A percentile compares a stretch with the other conserved stretches of the same genome.
phyloP scores from a whole-genome alignment of 2,113 vertebrate species.

The Bubo scandiacus region DNA sequence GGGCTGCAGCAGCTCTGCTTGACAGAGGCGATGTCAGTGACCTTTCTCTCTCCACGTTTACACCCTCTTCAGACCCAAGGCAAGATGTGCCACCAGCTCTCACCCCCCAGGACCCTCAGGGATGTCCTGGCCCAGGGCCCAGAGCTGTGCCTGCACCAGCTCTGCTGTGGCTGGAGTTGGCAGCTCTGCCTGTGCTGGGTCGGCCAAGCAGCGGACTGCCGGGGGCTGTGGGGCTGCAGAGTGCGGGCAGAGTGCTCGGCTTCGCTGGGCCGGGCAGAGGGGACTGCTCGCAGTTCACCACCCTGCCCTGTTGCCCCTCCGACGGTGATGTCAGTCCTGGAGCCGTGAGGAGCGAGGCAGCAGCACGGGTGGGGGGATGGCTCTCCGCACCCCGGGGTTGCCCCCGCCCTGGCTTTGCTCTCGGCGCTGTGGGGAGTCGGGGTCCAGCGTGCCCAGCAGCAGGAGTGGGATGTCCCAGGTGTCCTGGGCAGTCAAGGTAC shows the following conservation, averaged over 20 bases:
- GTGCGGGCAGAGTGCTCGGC: not conserved
- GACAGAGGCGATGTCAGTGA: not conserved
- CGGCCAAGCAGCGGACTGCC: no score
- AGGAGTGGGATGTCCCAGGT: not conserved
- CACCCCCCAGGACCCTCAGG: not conserved
- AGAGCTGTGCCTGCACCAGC: not conserved
- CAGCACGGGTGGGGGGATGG: not conserved
- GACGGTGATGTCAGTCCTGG: not conserved
- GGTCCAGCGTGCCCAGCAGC: not conserved
- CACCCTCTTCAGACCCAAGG: not conserved
- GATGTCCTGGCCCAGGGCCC: not conserved
- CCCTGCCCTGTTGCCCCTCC: not conserved
- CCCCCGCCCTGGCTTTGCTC: not conserved
- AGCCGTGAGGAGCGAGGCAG: not conserved
- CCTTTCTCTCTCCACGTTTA: not conserved
- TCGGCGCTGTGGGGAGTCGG: rapidly evolving
- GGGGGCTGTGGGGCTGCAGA: not conserved
- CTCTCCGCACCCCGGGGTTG: not conserved
- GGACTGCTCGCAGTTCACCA: rapidly evolving
- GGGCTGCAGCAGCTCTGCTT: not conserved
- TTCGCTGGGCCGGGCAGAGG: not conserved
- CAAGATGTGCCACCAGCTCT: not conserved
- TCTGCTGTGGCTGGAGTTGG: not conserved
- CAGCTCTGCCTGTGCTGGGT: not conserved
- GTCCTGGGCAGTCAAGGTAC: not conserved